Conservation (phyloP, 2,113 vertebrate species). For the Rhinoderma darwinii region DNA sequence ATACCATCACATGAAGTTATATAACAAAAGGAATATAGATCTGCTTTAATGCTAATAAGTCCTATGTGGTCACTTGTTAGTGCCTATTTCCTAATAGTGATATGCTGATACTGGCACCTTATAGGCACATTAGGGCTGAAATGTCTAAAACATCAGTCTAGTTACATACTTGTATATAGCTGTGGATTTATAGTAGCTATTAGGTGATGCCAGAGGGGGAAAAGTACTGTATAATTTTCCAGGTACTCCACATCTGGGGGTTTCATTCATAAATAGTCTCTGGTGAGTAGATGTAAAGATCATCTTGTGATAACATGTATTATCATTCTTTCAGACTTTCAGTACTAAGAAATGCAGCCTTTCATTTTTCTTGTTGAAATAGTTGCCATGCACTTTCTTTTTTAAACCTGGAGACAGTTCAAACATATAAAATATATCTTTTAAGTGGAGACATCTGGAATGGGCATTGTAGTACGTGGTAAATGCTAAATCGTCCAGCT, state of each 20-base stretch:
- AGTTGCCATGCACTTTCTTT: constrained; percentile 21
- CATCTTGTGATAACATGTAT: background rate
- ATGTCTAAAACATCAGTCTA: background rate
- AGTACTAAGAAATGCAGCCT: constrained; percentile 11
- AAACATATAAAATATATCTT: constrained; percentile 50
- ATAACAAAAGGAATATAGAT: background rate
- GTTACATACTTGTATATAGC: background rate
- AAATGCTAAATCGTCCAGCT: constrained; percentile 52
- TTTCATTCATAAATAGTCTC: constrained; percentile 10
- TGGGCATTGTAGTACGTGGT: constrained; percentile 41
- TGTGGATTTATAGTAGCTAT: background rate
- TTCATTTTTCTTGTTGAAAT: constrained; percentile 30
- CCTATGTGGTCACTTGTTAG: background rate
- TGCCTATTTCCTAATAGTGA: background rate
- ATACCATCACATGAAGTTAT: no score
- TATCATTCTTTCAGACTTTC: constrained; percentile 7
- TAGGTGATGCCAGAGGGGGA: background rate
- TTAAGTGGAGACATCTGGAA: constrained; percentile 53
- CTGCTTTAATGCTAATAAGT: background rate
- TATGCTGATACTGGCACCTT: background rate
- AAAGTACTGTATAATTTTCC: background rate
- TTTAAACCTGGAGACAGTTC: constrained; percentile 22
- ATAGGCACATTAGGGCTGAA: background rate
- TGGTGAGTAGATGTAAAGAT: constrained; percentile 1
- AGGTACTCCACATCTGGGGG: background rate